Percentiles rank a stretch among this genome's conserved stretches.
Evolutionary conservation across 2,888 invertebrate species (phyloP).

Genomic region (Mythimna lalbum): DNA sequence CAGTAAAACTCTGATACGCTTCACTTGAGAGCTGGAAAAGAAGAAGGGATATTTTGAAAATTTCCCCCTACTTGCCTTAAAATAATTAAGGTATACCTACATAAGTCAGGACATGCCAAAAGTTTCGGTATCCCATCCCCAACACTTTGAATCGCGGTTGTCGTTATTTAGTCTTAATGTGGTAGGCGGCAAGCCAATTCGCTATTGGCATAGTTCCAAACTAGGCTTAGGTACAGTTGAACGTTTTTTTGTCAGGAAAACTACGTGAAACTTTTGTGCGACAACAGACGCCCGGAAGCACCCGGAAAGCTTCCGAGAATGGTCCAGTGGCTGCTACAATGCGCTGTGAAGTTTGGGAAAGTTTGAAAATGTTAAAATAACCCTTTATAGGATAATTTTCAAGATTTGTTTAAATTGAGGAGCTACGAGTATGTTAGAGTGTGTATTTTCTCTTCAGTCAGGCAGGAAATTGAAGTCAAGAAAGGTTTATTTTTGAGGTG

Average conservation of each 20-base stretch:
- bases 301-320: constrained; percentile 31
- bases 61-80: background rate
- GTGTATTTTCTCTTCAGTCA: background rate
- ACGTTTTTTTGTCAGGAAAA: constrained; percentile 24
- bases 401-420: constrained; percentile 22
- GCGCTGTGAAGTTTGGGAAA: constrained; percentile 17
- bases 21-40: background rate
- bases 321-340: constrained; percentile 13
- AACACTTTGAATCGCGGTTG: constrained; percentile 15
- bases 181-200: constrained; percentile 37
- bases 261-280: constrained; percentile 33
- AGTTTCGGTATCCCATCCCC: constrained; percentile 1
- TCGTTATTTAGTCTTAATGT: constrained; percentile 34
- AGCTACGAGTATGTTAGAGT: background rate
- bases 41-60: background rate
- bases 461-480: no score
- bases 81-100: background rate
- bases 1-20: background rate
- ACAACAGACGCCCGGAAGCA: constrained; percentile 5
- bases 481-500: no score
- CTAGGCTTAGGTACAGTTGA: constrained; percentile 22
- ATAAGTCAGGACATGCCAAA: background rate
- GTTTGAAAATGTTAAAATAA: constrained; percentile 27
- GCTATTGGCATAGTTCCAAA: constrained; percentile 46
- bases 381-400: constrained; percentile 21